A percentile compares a stretch with the other conserved stretches of the same genome.
These are phyloP conservation scores for Griposia aprilina DNA, from an alignment of 2,888 invertebrate species.

Conservation along the genomic window DNA sequence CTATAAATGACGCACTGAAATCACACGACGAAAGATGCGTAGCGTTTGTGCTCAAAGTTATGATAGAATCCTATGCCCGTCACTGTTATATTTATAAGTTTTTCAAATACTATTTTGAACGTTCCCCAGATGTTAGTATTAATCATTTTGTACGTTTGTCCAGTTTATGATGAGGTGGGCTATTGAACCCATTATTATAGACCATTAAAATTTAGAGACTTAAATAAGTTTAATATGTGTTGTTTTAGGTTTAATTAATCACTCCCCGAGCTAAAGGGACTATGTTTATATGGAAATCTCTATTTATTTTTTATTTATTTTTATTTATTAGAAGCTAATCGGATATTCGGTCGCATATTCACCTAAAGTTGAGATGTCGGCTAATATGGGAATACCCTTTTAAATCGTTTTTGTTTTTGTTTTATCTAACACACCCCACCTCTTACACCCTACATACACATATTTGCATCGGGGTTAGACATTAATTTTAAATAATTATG, in stretches of 20 bases:
- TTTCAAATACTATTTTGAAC: constrained; percentile 28
- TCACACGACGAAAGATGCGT: constrained; percentile 54
- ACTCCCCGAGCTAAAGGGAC: neutral
- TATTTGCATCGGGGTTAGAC: no score
- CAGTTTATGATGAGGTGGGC: constrained; percentile 12
- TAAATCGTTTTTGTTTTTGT: no score
- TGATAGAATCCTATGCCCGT: constrained; percentile 57
- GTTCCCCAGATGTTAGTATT: constrained; percentile 51
- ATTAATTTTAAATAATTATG: no score
- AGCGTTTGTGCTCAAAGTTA: constrained; percentile 49
- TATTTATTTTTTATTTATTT: neutral
- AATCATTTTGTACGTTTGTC: constrained; percentile 49
- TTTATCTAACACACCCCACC: no score
- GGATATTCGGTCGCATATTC: no score
- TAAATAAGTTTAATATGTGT: neutral
- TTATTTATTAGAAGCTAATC: neutral
- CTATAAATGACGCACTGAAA: constrained; percentile 51
- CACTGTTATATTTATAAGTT: constrained; percentile 60
- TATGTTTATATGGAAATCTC: no score
- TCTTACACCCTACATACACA: no score
- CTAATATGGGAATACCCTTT: no score
- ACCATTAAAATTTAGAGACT: neutral
- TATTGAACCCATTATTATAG: neutral
- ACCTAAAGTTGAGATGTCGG: no score
- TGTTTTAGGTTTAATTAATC: neutral